phyloP scores from a whole-genome alignment of 2,797 vertebrate genomes.

The Holocentrus rufus region DNA sequence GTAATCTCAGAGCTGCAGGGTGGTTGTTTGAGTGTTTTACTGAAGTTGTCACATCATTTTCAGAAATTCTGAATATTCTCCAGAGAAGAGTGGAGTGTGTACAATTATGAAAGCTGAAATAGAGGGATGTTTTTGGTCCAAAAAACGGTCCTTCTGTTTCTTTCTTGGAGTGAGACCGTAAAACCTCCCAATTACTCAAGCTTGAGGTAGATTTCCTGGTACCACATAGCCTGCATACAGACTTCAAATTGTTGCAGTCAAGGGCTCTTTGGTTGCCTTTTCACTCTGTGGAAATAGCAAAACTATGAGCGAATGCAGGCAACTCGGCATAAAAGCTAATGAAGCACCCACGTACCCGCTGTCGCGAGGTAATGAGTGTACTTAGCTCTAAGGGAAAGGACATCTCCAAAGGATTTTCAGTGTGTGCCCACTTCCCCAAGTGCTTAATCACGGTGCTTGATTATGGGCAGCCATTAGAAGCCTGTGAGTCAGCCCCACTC shows the following conservation, averaged over 20 bases:
- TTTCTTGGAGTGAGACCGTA: slow-evolving; percentile 39
- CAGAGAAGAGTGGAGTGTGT: slow-evolving; percentile 36
- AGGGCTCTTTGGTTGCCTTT: slow-evolving; percentile 69
- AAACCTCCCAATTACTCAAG: slow-evolving; percentile 59
- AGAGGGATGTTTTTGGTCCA: slow-evolving; percentile 22
- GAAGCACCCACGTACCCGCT: slow-evolving; percentile 76
- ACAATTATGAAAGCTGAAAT: slow-evolving; percentile 33
- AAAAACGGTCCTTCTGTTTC: slow-evolving; percentile 21
- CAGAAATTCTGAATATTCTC: slow-evolving; percentile 15
- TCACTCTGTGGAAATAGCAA: slow-evolving; percentile 67
- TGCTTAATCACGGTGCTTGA: slow-evolving; percentile 81
- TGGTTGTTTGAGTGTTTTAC: slow-evolving; percentile 29
- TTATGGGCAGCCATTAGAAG: slow-evolving; percentile 79
- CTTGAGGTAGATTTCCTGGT: slow-evolving; percentile 45
- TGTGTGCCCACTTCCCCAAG: slow-evolving; percentile 77
- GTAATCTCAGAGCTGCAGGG: slow-evolving; percentile 24
- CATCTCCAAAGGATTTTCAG: slow-evolving; percentile 76
- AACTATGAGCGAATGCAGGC: slow-evolving; percentile 70
- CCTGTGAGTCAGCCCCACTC: slow-evolving; percentile 76
- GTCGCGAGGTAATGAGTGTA: slow-evolving; percentile 76
- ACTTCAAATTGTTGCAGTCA: slow-evolving; percentile 66
- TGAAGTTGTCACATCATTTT: slow-evolving; percentile 24
- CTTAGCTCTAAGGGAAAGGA: slow-evolving; percentile 77
- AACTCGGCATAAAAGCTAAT: slow-evolving; percentile 76
- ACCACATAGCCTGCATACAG: slow-evolving; percentile 28